A percentile compares a stretch with the other conserved stretches of the same genome.
phyloP scores from a whole-genome alignment of 1,140 invertebrate species.

The Sipha flava region DNA sequence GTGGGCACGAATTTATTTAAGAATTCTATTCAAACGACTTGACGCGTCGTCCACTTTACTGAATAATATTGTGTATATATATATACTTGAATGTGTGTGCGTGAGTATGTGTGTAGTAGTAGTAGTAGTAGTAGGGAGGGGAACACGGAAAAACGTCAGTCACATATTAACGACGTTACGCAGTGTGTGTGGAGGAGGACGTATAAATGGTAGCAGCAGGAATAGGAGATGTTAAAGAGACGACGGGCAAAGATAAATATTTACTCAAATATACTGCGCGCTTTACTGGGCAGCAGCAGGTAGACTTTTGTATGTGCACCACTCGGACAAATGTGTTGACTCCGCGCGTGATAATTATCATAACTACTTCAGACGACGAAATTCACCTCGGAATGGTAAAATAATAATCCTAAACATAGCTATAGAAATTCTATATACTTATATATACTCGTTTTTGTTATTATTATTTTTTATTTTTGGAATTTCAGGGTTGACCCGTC shows the following conservation, averaged over 20 bases:
- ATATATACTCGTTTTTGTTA: not conserved
- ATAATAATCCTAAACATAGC: not conserved
- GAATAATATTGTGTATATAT: not conserved
- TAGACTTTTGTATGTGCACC: not conserved
- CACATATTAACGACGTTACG: not conserved
- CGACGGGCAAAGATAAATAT: conserved; percentile 27
- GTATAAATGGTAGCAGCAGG: not conserved
- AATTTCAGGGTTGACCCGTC: not conserved
- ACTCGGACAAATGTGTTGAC: conserved; percentile 24
- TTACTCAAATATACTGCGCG: conserved; percentile 20
- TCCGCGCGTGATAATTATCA: conserved; percentile 26
- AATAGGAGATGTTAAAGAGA: not conserved
- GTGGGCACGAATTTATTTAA: conserved; percentile 27
- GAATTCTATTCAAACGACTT: conserved; percentile 26
- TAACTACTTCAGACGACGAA: conserved; percentile 22
- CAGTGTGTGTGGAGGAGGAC: not conserved
- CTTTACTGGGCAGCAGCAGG: not conserved
- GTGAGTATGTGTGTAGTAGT: not conserved
- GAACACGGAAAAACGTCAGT: conserved; percentile 13
- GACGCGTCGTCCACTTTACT: conserved; percentile 18
- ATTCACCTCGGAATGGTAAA: conserved; percentile 5
- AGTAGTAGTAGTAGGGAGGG: too few relatives aligned
- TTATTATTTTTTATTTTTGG: not conserved
- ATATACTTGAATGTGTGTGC: not conserved
- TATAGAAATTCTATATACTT: not conserved